Percentiles rank a stretch among this genome's conserved stretches.
These are phyloP conservation scores for Abrostola tripartita DNA, from an alignment of 2,888 invertebrate genomes.

Conservation along the genomic window DNA sequence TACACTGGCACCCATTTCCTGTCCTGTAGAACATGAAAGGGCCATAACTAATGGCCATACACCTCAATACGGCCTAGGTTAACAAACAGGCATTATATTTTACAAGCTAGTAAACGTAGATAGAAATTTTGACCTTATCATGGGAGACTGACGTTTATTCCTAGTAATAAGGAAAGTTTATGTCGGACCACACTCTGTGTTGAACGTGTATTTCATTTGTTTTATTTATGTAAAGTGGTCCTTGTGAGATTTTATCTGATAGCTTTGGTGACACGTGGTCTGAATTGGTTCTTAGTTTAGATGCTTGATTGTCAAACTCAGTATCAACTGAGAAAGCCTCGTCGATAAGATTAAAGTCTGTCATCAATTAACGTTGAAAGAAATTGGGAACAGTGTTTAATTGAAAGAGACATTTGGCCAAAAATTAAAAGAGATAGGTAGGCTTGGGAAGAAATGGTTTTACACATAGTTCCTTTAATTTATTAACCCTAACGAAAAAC, in stretches of 20 bases:
- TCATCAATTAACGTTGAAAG: no score
- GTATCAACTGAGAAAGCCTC: no score
- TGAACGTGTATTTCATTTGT: constrained; percentile 13
- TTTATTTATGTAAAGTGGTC: constrained; percentile 2
- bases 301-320: no score
- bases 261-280: no score
- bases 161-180: constrained; percentile 50
- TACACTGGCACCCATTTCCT: constrained; percentile 45
- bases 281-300: no score
- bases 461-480: no score
- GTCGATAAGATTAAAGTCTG: no score
- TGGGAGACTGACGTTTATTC: constrained; percentile 48
- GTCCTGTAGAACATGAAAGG: constrained; percentile 38
- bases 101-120: constrained; percentile 53
- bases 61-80: constrained; percentile 27
- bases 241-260: not conserved
- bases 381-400: no score
- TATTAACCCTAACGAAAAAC: no score
- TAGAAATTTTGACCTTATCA: constrained; percentile 58
- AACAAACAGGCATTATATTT: constrained; percentile 43
- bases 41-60: constrained; percentile 44
- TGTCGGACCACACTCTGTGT: constrained; percentile 33
- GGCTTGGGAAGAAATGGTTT: no score
- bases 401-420: no score
- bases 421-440: no score